Evolutionary conservation across 35 echinoderm and acorn worm species (phyloP), one percentile per base, ranked within the genome.

Genomic region (Lytechinus variegatus): DNA sequence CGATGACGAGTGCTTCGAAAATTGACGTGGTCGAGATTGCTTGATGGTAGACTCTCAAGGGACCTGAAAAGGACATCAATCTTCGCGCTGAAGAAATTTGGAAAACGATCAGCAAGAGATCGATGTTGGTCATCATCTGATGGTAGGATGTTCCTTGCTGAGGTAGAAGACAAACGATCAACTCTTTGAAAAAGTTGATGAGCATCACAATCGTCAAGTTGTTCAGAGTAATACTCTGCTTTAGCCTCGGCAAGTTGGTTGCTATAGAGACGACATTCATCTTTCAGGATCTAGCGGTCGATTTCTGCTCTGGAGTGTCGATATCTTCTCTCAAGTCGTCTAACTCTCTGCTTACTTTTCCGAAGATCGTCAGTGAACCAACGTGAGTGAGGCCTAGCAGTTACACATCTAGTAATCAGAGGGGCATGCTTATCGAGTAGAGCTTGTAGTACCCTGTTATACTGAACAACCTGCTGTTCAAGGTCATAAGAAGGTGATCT

Each of bases 61-160:
- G n/a, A n/a, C n/a, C n/a, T n/a, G n/a, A n/a, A n/a, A 33, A 87
- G 86, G 86, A 87, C 86, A 87, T 87, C 86, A 33, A 87, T 87
- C 86, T 87, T 87, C 21, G 21, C 86, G 14, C 21, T 87, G 86
- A 87, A 87, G 86, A 87, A 87, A 87, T 87, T 33, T 27, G 86
- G n/a, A 87, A 87, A 87, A 24, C 86, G 86, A 87, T 87, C 86
- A 33, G 86, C 86, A 87, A 87, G 86, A 87, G 86, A 87, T 87
- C 29, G 21, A 33, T 87, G 21, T 7, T 7, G 86, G 86, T 87
- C 86, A 33, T 87, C 29, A 87, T 87, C 86, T 27, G 86, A 87
- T 87, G 86, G 86, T 24, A 87, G 86, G 86, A 87, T 33, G 21
- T 87, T 87, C 29, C 29, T 87, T 24, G 86, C 86, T 27, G 21